These are phyloP conservation scores for Urosaurus nigricauda DNA, from an alignment of 2,797 vertebrate genomes.

Conservation along the genomic window DNA sequence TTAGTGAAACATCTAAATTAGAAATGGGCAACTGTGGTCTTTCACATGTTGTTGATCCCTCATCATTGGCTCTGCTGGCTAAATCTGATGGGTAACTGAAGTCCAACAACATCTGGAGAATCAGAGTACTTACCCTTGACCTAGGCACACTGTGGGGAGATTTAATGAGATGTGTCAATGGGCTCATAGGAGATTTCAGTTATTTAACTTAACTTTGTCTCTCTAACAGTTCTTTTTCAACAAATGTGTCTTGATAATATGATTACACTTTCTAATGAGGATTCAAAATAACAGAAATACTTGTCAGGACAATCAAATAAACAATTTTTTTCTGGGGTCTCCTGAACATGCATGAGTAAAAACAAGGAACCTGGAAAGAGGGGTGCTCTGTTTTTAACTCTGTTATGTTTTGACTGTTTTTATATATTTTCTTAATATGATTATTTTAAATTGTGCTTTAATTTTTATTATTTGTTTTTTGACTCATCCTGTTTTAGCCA, in stretches of 20 bases:
- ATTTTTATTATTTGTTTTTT: neutral
- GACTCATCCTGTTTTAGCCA: neutral
- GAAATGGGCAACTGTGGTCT: neutral
- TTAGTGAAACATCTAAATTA: neutral
- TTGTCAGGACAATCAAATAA: neutral
- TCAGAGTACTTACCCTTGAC: no score
- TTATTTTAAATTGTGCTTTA: neutral
- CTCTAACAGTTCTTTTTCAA: neutral
- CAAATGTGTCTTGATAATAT: neutral
- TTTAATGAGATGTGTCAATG: neutral
- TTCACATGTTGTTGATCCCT: neutral
- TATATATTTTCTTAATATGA: neutral
- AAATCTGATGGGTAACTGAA: neutral
- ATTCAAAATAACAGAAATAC: neutral
- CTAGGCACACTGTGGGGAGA: neutral
- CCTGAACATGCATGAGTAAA: neutral
- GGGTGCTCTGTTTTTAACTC: no score
- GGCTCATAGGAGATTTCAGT: neutral
- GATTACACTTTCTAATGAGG: neutral
- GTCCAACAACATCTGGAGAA: neutral
- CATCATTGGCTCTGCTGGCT: neutral
- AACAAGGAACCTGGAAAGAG: neutral
- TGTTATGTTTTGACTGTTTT: no score
- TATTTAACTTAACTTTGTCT: neutral
- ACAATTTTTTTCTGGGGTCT: neutral